A percentile compares a stretch with the other conserved stretches of the same genome.
Evolutionary conservation across 2,113 vertebrate species (phyloP).

Genomic region (Anolis sagrei): DNA sequence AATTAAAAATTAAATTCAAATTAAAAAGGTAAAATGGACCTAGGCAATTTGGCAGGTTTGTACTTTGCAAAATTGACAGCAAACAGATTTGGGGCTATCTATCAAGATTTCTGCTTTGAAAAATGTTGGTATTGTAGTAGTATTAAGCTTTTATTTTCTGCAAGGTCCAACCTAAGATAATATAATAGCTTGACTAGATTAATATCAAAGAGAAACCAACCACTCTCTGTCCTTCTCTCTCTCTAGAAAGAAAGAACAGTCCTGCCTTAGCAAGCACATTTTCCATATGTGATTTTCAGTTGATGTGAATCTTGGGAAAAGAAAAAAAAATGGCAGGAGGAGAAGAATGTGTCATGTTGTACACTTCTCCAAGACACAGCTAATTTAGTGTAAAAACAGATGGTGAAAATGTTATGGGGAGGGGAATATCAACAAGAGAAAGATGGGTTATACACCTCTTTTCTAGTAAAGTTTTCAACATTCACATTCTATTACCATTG

Average conservation of each 20-base stretch:
- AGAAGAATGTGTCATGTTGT: no score
- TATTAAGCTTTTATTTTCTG: slow-evolving; percentile 58
- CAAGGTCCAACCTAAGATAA: slow-evolving; percentile 56
- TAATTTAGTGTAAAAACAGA: not conserved
- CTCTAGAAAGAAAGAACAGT: not conserved
- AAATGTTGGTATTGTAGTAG: slow-evolving; percentile 58
- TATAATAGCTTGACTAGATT: slow-evolving; percentile 61
- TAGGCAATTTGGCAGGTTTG: slow-evolving; percentile 70
- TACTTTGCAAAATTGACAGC: slow-evolving; percentile 76
- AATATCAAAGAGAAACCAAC: slow-evolving; percentile 50
- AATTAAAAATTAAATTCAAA: slow-evolving; percentile 74
- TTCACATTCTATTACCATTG: not conserved
- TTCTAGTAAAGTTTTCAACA: not conserved
- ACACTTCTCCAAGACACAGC: no score
- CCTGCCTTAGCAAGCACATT: not conserved
- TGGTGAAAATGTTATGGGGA: not conserved
- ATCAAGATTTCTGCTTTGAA: slow-evolving; percentile 73
- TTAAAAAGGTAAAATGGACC: slow-evolving; percentile 68
- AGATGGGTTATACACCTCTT: not conserved
- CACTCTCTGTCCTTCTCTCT: not conserved
- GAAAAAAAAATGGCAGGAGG: not conserved
- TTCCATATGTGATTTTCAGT: not conserved
- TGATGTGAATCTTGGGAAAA: slow-evolving; percentile 1
- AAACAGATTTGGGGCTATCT: slow-evolving; percentile 75
- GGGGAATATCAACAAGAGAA: not conserved